These are phyloP conservation scores for Psix sp. DNA, from an alignment of 1,140 invertebrate genomes.

Conservation along the genomic window DNA sequence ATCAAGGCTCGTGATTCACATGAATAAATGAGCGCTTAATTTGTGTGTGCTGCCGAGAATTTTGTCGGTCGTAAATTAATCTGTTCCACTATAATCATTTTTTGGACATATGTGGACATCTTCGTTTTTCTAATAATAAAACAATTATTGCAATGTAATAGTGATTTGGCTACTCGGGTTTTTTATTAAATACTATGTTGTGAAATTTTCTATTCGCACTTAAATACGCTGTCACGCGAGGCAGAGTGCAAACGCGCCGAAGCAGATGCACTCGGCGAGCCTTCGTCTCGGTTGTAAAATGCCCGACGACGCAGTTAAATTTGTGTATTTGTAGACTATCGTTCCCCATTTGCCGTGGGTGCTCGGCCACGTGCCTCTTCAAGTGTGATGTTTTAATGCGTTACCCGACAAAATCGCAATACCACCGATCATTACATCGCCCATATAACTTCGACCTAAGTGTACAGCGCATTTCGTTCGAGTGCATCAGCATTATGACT, in stretches of 20 bases:
- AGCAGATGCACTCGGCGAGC: constrained; percentile 50
- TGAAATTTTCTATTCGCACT: constrained; percentile 31
- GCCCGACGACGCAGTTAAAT: constrained; percentile 63
- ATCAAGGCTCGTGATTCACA: no score
- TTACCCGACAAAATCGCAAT: constrained; percentile 25
- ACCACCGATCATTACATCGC: constrained; percentile 32
- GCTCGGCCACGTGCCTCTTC: constrained; percentile 37
- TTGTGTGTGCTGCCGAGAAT: no score
- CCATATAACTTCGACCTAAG: constrained; percentile 28
- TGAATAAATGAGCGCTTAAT: no score
- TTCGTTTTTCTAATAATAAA: constrained; percentile 23
- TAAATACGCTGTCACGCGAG: constrained; percentile 32
- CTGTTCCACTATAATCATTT: constrained; percentile 18
- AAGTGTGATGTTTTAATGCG: constrained; percentile 41
- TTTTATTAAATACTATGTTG: constrained; percentile 42
- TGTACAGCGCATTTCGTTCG: constrained; percentile 8
- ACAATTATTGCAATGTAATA: constrained; percentile 33
- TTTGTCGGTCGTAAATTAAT: no score
- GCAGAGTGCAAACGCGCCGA: constrained; percentile 22
- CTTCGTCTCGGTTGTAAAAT: constrained; percentile 62
- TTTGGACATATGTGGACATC: background rate
- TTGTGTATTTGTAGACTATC: constrained; percentile 64
- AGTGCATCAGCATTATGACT: constrained; percentile 5
- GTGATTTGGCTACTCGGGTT: constrained; percentile 32
- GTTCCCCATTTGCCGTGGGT: constrained; percentile 16